These are phyloP conservation scores for Crotophaga sulcirostris DNA, from an alignment of 2,113 vertebrate genomes.

Conservation along the genomic window DNA sequence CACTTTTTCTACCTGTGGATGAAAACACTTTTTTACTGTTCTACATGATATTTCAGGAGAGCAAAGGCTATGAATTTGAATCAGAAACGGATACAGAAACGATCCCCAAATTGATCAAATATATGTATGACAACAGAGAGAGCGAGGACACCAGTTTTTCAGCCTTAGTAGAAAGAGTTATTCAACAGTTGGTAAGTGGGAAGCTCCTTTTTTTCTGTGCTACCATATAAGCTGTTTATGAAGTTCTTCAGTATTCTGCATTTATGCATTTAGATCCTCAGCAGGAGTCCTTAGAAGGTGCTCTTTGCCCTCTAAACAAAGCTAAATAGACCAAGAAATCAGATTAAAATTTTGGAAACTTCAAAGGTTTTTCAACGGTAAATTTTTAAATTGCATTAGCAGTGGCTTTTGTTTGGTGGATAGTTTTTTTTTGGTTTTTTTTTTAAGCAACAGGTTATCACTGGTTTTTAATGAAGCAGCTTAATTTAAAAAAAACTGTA, in stretches of 20 bases:
- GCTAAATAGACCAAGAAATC: slow-evolving; percentile 2
- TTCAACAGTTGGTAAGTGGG: slow-evolving; percentile 91
- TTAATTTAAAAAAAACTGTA: neutral
- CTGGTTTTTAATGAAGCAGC: neutral
- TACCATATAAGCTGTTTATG: neutral
- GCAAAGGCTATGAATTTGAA: slow-evolving; percentile 95
- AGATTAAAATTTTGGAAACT: neutral
- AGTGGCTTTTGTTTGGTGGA: neutral
- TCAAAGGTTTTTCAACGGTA: neutral
- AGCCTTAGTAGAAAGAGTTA: slow-evolving; percentile 90
- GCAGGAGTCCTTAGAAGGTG: neutral
- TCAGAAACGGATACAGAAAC: slow-evolving; percentile 97
- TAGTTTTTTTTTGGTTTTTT: neutral
- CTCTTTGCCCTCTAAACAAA: neutral
- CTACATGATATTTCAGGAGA: slow-evolving; percentile 76
- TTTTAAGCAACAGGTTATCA: neutral
- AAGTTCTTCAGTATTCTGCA: neutral
- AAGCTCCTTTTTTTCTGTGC: neutral
- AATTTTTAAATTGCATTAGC: neutral
- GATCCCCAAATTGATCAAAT: slow-evolving; percentile 94
- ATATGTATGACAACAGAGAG: slow-evolving; percentile 95
- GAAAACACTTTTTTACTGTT: neutral
- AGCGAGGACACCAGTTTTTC: slow-evolving; percentile 85
- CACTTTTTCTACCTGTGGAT: neutral
- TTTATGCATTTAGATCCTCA: neutral